phyloP scores from a whole-genome alignment of 2,113 vertebrate genomes.

The Athene noctua region DNA sequence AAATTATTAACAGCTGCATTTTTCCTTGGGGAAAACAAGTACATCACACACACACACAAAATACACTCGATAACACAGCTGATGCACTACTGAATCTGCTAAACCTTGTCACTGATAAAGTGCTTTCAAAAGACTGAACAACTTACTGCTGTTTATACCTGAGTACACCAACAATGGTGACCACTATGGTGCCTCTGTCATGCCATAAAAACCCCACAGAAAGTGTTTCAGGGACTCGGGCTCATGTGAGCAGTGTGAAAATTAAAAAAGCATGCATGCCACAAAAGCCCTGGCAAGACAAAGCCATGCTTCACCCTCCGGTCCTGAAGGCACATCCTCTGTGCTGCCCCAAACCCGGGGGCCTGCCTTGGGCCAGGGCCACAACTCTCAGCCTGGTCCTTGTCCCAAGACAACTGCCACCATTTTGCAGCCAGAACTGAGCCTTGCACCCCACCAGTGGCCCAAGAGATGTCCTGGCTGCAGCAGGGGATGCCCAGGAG shows the following conservation, averaged over 20 bases:
- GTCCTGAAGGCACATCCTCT: rapidly evolving
- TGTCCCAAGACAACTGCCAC: rapidly evolving
- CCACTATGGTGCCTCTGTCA: background rate
- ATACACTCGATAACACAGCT: background rate
- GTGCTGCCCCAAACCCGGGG: background rate
- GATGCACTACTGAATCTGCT: background rate
- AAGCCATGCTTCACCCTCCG: rapidly evolving
- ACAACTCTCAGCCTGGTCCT: background rate
- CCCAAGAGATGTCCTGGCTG: no score
- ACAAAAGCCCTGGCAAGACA: background rate
- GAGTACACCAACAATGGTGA: no score
- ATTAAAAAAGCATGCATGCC: rapidly evolving
- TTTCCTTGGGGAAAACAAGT: background rate
- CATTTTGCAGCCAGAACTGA: background rate
- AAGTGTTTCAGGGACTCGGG: no score
- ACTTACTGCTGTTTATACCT: background rate
- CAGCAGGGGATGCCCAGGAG: no score
- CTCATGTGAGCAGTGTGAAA: rapidly evolving
- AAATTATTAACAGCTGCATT: background rate
- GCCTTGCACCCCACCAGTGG: no score
- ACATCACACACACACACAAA: no score
- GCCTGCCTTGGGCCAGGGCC: background rate
- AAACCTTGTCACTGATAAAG: background rate
- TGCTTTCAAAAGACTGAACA: background rate
- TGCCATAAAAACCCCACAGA: background rate